phyloP scores from a whole-genome alignment of 2,797 vertebrate genomes.

The Enteromius paludinosus region DNA sequence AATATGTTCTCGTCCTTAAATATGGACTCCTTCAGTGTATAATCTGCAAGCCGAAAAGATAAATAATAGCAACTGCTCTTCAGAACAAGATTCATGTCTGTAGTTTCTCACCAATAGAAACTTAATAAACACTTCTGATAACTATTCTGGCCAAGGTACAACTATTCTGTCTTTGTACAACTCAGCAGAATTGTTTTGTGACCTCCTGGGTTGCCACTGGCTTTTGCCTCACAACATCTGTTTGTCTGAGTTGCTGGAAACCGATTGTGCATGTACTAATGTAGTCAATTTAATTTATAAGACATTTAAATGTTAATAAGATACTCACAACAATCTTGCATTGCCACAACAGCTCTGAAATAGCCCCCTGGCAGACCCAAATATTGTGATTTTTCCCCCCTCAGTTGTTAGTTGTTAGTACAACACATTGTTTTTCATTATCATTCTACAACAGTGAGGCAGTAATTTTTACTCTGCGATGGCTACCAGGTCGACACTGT shows the following conservation, averaged over 20 bases:
- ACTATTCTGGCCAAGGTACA: not conserved
- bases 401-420: not conserved
- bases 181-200: slow-evolving; percentile 8
- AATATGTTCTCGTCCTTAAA: not conserved
- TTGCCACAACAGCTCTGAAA: slow-evolving; percentile 19
- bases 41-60: not conserved
- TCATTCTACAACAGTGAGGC: not conserved
- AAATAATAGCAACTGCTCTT: not conserved
- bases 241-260: slow-evolving; percentile 15
- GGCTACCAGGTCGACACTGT: not conserved
- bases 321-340: slow-evolving; percentile 11
- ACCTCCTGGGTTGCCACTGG: slow-evolving; percentile 6
- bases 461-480: not conserved
- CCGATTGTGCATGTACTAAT: not conserved
- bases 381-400: not conserved
- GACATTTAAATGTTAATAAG: slow-evolving; percentile 41
- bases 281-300: slow-evolving; percentile 31
- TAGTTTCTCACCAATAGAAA: not conserved
- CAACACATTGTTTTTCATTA: slow-evolving; percentile 9
- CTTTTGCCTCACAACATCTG: slow-evolving; percentile 21
- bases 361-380: slow-evolving; percentile 15
- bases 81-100: not conserved
- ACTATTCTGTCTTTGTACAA: slow-evolving; percentile 2
- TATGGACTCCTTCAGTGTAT: not conserved
- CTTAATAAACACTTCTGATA: not conserved